phyloP scores from a whole-genome alignment of 2,888 invertebrate species.

The Hypercompe scribonia region DNA sequence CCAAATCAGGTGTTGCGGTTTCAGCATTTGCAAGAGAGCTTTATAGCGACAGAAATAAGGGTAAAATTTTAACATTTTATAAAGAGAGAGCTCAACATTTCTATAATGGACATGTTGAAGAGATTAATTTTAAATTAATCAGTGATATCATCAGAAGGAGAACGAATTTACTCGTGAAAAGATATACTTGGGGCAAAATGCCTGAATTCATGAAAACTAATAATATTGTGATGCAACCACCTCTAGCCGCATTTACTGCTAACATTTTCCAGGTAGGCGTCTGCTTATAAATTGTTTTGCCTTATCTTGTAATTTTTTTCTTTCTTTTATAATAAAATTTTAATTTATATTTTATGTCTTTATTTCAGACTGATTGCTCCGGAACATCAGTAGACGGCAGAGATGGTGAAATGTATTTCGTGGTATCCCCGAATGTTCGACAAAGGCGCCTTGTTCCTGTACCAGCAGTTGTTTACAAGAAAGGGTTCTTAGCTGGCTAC shows the following conservation, averaged over 20 bases:
- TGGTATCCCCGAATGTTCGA: conserved; percentile 92
- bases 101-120: conserved; percentile 95
- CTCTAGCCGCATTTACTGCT: conserved; percentile 92
- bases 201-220: conserved; percentile 92
- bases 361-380: conserved; percentile 92
- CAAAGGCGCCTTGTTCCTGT: conserved; percentile 93
- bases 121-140: conserved; percentile 93
- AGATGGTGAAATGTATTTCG: conserved; percentile 95
- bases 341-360: conserved; percentile 14
- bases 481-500: conserved; percentile 93
- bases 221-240: conserved; percentile 90
- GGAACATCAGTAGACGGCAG: conserved; percentile 91
- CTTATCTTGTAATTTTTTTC: neutral
- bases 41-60: conserved; percentile 93
- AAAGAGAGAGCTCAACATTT: conserved; percentile 95
- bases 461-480: conserved; percentile 92
- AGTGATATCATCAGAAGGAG: conserved; percentile 93
- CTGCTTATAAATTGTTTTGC: neutral
- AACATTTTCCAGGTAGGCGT: conserved; percentile 91
- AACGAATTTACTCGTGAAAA: conserved; percentile 92
- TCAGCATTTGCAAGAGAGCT: conserved; percentile 94
- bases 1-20: conserved; percentile 90
- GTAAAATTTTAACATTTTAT: conserved; percentile 94
- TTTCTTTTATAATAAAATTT: neutral
- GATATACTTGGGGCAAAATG: conserved; percentile 92